Evolutionary conservation across 2,888 invertebrate species (phyloP), one percentile per base, ranked within the genome.

Genomic region (Barypeithes pellucidus): DNA sequence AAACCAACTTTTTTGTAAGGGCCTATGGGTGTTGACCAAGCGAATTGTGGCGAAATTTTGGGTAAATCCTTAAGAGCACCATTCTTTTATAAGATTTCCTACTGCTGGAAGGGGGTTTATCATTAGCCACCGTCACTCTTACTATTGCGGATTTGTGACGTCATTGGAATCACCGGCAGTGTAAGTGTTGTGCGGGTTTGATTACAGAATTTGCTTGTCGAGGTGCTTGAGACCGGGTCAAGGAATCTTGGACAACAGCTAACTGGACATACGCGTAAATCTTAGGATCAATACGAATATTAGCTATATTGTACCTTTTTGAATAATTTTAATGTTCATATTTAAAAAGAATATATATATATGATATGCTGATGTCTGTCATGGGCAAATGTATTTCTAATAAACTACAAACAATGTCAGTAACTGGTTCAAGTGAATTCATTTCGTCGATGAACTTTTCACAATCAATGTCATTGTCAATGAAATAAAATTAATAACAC

Each of bases 21-120:
- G 74, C 67, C 74, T 74, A 74, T 74, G 70, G 70, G 43, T 69
- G 60, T 69, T 69, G 69, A 73, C 73, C 69, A 50, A 39, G 24
- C 50, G 61, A 69, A 22, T 52, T 1, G 16, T 24, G 66, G 50
- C 33, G 39, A 45, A 57, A 41, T 60, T 60, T 68, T 68, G 22
- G 33, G 33, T 39, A 45, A 62, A 39, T 43, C n/a, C 18, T 4
- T 22, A 12, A 43, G 36, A 63, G 50, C 59, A 59, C 20, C 63
- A 73, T 69, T 54, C 66, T 73, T 73, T 50, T 65, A 67, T 67
- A 67, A 67, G 47, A 24, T 47, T 47, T 16, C n/a, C 9, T 57
- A 9, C 36, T 22, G 24, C 7, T 16, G 14, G 61, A 24, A 63
- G 66, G 73, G 63, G 73, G 52, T 67, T 73, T 61, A 14, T 14